Conservation (phyloP, 2,113 vertebrate species). For the Thalassoma bifasciatum region DNA sequence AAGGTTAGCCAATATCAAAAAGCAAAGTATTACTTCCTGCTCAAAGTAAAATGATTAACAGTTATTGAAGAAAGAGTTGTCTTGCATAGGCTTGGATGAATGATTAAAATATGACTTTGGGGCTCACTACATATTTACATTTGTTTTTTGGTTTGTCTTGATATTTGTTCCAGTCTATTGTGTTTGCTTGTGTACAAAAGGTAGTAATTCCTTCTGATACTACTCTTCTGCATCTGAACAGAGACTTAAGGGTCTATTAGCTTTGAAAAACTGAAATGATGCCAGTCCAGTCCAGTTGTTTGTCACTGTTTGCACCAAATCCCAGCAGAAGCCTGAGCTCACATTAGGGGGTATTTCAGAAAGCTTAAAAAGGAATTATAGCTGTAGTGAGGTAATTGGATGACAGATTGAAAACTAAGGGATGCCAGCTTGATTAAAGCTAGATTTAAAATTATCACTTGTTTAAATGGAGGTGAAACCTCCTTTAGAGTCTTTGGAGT, state of each 20-base stretch:
- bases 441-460: conserved; percentile 26
- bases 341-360: conserved; percentile 28
- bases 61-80: not conserved
- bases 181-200: too few relatives aligned
- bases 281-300: conserved; percentile 29
- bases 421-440: conserved; percentile 20
- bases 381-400: conserved; percentile 40
- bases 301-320: conserved; percentile 31
- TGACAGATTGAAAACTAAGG: conserved; percentile 26
- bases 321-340: conserved; percentile 13
- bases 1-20: too few relatives aligned
- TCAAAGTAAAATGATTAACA: not conserved
- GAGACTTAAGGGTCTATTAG: not conserved
- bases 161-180: too few relatives aligned
- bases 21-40: not conserved
- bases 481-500: conserved; percentile 18
- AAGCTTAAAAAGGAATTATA: conserved; percentile 46
- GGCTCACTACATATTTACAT: not conserved
- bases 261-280: not conserved
- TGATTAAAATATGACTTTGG: not conserved
- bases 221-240: not conserved
- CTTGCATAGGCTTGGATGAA: not conserved
- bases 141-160: too few relatives aligned
- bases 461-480: conserved; percentile 14
- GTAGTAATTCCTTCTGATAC: not conserved